phyloP scores from a whole-genome alignment of 1,140 invertebrate genomes.

The Drosophila mayri region DNA sequence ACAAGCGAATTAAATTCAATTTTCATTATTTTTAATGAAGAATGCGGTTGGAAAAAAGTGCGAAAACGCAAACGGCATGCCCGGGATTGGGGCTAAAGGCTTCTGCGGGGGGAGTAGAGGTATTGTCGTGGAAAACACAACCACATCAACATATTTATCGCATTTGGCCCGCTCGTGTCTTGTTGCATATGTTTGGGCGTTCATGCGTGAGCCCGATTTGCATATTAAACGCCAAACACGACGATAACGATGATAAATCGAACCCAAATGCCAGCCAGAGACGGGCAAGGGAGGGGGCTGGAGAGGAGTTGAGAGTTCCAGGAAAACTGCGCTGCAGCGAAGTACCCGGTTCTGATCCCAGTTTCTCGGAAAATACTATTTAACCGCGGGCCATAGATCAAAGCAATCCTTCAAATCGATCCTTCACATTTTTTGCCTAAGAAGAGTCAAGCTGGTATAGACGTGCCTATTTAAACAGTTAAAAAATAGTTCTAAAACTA shows the following conservation, averaged over 20 bases:
- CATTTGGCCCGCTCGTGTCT: constrained; percentile 52
- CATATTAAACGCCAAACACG: constrained; percentile 53
- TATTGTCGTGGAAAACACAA: constrained; percentile 25
- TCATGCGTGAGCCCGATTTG: constrained; percentile 67
- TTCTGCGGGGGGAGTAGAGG: background rate
- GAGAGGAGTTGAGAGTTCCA: background rate
- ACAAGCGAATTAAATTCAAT: constrained; percentile 73
- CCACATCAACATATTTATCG: constrained; percentile 52
- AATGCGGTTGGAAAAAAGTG: constrained; percentile 15
- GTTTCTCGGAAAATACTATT: background rate
- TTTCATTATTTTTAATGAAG: constrained; percentile 69
- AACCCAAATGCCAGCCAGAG: constrained; percentile 34
- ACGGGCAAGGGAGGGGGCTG: background rate
- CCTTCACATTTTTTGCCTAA: background rate
- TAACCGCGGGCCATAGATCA: background rate
- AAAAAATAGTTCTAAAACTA: no score
- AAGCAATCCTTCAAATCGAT: background rate
- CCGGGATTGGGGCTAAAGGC: no score
- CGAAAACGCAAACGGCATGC: background rate
- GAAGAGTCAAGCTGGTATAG: background rate
- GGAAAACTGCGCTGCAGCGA: background rate
- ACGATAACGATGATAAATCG: constrained; percentile 69
- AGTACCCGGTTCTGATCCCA: background rate
- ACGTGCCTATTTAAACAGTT: background rate
- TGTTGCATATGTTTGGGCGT: constrained; percentile 70